A percentile compares a stretch with the other conserved stretches of the same genome.
These are phyloP conservation scores for Caerostris darwini DNA, from an alignment of 1,140 invertebrate species.

Conservation along the genomic window DNA sequence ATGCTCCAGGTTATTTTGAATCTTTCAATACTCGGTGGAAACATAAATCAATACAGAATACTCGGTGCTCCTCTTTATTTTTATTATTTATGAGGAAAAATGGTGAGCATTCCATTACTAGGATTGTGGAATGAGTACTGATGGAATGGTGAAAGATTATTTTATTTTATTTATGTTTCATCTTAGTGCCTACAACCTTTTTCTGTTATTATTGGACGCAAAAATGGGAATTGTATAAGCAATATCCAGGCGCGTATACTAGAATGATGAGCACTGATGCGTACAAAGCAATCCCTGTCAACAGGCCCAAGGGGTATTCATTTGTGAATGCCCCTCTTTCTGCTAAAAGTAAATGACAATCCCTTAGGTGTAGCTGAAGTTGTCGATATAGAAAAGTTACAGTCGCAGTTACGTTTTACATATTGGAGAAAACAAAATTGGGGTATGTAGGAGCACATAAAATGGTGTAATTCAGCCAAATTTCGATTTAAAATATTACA, in stretches of 20 bases:
- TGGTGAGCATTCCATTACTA: background rate
- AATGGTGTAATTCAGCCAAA: background rate
- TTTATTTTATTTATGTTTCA: background rate
- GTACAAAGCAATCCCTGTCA: background rate
- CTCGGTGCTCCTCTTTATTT: background rate
- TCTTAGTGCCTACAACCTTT: background rate
- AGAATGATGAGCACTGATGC: background rate
- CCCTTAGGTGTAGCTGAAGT: background rate
- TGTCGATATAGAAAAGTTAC: background rate
- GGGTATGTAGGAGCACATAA: background rate
- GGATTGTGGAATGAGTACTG: background rate
- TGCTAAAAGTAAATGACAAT: background rate
- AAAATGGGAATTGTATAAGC: background rate
- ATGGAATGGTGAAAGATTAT: background rate
- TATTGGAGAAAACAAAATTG: background rate
- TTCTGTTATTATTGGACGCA: background rate
- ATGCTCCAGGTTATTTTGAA: background rate
- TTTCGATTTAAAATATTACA: background rate
- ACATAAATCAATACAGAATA: background rate
- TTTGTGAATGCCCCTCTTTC: background rate
- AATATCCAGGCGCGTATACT: background rate
- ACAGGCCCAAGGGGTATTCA: background rate
- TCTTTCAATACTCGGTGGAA: background rate
- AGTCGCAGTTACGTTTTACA: background rate
- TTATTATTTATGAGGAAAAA: background rate